Evolutionary conservation across 2,888 invertebrate species (phyloP), one percentile per base, ranked within the genome.

Genomic region (Cheilosia vernalis): DNA sequence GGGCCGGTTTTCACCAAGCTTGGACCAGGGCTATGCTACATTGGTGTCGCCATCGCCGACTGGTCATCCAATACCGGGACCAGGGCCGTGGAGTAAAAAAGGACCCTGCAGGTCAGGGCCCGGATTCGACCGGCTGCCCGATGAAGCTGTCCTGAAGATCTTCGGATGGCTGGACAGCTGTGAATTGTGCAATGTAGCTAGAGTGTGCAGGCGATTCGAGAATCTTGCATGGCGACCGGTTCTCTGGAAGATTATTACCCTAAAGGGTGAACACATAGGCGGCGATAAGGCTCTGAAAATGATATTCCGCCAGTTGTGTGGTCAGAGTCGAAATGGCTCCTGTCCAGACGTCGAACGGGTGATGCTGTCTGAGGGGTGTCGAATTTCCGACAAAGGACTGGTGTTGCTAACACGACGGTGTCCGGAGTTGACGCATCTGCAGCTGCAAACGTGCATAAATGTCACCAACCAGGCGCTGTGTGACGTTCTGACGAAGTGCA

Each of bases 21-120:
- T 96, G 49, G 96, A 96, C 92, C 96, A 96, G 91, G 96, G 96
- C 1, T 96, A 96, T 92, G 96, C 96, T 88, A 96, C 96, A 7
- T 92, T 96, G 76, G 95, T 96, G 0, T 93, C 94, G 21, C 93
- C 94, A 55, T 93, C 94, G 88, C 93, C 93, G 4, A 91, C 91
- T 0, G 87, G 87, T 19, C 91, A 90, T 85, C 88, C 87, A 24
- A 89, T 83, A 58, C 87, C 89, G 13, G 90, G 89, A 3, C 90
- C 90, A 3, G 91, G 91, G 2, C 92, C 92, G 56, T 92, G 92
- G 91, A 91, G 90, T 63, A 92, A 92, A 72, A 92, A 91, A 67
- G 91, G 91, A 33, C 90, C 90, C 2, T 90, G 89, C 74, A 90
- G 91, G 30, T 90, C 91, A 13, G 92, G 92, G 0, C 94, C 93